Percentiles rank a stretch among this genome's conserved stretches.
These are phyloP conservation scores for Odontocolon sp. DNA, from an alignment of 2,888 invertebrate species.

Conservation along the genomic window DNA sequence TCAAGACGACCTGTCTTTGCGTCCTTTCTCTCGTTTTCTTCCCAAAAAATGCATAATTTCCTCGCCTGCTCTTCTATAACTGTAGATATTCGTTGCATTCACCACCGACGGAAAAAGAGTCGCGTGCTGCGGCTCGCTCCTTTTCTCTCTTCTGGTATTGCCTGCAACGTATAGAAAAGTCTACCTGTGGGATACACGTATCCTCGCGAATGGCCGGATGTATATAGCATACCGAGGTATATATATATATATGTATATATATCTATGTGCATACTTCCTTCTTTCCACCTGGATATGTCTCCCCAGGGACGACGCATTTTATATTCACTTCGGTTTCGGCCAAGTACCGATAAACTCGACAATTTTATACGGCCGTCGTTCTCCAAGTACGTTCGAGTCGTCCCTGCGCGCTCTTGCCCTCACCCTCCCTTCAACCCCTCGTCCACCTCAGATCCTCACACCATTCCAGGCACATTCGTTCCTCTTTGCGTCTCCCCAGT, in stretches of 20 bases:
- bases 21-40: background rate
- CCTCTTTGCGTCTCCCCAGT: conserved; percentile 9
- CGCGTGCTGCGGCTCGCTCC: conserved; percentile 14
- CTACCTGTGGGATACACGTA: background rate
- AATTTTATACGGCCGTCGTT: conserved; percentile 66
- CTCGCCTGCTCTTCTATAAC: conserved; percentile 2
- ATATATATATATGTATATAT: background rate
- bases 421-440: conserved; percentile 1
- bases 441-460: conserved; percentile 28
- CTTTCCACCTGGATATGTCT: conserved; percentile 56
- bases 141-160: conserved; percentile 16
- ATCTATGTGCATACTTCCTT: conserved; percentile 40
- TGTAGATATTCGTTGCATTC: conserved; percentile 14
- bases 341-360: conserved; percentile 69
- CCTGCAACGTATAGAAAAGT: conserved; percentile 26
- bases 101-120: background rate
- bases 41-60: conserved; percentile 30
- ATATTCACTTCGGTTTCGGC: conserved; percentile 68
- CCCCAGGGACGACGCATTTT: conserved; percentile 64
- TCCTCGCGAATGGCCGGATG: background rate
- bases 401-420: conserved; percentile 23
- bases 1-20: too few relatives aligned
- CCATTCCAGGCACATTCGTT: conserved; percentile 39
- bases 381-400: conserved; percentile 47
- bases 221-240: conserved; percentile 6